Conservation (phyloP, 2,113 vertebrate species). For the Phalacrocorax pelagicus region DNA sequence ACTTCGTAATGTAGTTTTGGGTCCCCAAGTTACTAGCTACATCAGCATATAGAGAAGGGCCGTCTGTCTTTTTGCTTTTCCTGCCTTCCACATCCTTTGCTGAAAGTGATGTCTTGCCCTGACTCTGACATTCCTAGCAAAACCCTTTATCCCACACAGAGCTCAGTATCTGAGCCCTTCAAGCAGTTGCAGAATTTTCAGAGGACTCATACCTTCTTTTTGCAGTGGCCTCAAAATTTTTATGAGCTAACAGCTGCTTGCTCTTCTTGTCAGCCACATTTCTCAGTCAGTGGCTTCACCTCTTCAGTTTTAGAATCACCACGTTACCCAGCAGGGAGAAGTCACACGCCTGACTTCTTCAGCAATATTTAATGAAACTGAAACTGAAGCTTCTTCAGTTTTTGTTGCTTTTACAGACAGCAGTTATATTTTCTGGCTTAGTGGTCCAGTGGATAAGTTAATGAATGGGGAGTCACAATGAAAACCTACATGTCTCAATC, state of each 20-base stretch:
- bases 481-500: background rate
- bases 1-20: background rate
- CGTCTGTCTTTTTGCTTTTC: background rate
- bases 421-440: background rate
- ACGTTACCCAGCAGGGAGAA: background rate
- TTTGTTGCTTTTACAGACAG: background rate
- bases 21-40: background rate
- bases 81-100: background rate
- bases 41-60: background rate
- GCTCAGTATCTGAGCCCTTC: background rate
- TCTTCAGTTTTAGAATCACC: background rate
- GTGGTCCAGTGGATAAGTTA: background rate
- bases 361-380: background rate
- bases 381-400: background rate
- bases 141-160: background rate
- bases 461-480: background rate
- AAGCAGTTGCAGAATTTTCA: background rate
- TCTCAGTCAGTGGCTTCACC: background rate
- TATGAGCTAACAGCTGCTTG: background rate
- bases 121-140: background rate
- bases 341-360: background rate
- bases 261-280: background rate
- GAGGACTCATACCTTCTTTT: background rate
- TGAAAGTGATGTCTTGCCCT: background rate
- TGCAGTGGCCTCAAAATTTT: background rate